Conservation (phyloP, 2,888 invertebrate genomes). For the Rhamnusium bicolor region DNA sequence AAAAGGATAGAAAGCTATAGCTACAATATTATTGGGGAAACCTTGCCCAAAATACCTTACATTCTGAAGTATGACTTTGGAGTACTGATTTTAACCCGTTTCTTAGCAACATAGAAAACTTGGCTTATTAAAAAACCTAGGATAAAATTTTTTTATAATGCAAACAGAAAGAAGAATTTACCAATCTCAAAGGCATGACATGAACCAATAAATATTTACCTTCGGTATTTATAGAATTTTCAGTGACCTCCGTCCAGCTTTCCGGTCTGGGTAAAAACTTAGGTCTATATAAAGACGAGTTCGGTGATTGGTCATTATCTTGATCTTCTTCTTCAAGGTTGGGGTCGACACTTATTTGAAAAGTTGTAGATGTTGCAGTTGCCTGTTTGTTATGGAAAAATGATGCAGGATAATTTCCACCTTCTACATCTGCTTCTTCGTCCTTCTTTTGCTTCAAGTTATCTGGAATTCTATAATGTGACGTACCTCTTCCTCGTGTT, state of each 20-base stretch:
- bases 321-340: constrained; percentile 54
- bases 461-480: constrained; percentile 73
- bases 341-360: constrained; percentile 68
- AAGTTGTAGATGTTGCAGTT: constrained; percentile 59
- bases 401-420: constrained; percentile 70
- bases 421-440: constrained; percentile 69
- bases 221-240: constrained; percentile 31
- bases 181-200: too few relatives aligned
- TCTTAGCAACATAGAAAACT: too few relatives aligned
- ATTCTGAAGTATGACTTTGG: too few relatives aligned
- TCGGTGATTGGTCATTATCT: constrained; percentile 74
- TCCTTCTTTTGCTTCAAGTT: constrained; percentile 56
- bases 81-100: too few relatives aligned
- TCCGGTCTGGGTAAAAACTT: constrained; percentile 66
- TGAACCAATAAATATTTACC: constrained; percentile 30
- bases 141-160: too few relatives aligned
- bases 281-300: constrained; percentile 74
- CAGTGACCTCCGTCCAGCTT: constrained; percentile 66
- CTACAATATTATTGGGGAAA: too few relatives aligned
- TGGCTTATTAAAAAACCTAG: too few relatives aligned
- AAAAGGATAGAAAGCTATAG: too few relatives aligned
- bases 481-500: constrained; percentile 72
- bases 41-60: too few relatives aligned
- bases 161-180: too few relatives aligned
- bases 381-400: constrained; percentile 61